Base-by-base conservation (phyloP, 2,113 vertebrate genomes). In the Rhombomys opimus region DNA sequence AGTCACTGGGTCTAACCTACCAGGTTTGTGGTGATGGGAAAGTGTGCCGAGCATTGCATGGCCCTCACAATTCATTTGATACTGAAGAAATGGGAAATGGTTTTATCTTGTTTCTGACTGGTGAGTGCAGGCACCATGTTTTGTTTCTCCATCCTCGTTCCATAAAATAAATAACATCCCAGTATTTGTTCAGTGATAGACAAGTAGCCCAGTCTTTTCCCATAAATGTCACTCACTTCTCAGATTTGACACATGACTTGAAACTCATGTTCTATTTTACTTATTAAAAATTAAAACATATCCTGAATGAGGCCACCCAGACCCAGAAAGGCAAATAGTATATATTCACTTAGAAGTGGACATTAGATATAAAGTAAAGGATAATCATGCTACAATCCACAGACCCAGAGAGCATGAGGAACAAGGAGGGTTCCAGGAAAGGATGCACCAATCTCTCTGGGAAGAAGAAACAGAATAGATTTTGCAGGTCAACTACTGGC, bases 31-130 rank as follows among this genome's bases (percentile, higher is more conserved):
- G 46, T 63, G 32, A 50, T 54, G 59, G n/a, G 52, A 88, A 22
- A 38, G 9, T 2, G 0, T 50, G 14, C 6, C 38, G 18, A 89
- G 6, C 7, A 57, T 22, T 65, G 0, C 23, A 6, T 35, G 35
- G 2, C 13, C 6, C 52, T 46, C 15, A 57, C 2, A 76, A 6
- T 50, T n/a, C 22, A 68, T 59, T 65, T 54, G 11, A 30, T 4
- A 11, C 10, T 32, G 9, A 91, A 7, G 22, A 10, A 25, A 22
- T 46, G 2, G 23, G 38, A 46, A 76, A 27, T 35, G 8, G 15
- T 14, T 32, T 13, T 5, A 46, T 38, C 59, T 54, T 70, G 20
- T 65, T 63, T 50, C 14, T 46, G 54, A 15, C 8, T 67, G 7
- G 38, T 72, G 38, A 84, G 35, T 57, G 50, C 41, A 30, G 50